Conservation (phyloP, 2,888 invertebrate species). For the Coremacera marginata region DNA sequence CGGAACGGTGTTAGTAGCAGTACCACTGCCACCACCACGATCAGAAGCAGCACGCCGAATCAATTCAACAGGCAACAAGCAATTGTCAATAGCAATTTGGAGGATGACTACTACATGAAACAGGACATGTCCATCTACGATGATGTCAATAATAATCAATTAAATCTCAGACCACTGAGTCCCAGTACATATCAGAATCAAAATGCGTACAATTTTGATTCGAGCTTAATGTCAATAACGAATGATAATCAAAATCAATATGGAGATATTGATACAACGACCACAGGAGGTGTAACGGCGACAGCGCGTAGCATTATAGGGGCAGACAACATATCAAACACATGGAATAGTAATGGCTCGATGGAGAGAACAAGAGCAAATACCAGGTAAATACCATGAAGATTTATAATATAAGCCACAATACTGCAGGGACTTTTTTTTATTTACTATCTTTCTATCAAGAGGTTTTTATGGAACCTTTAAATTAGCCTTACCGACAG, state of each 20-base stretch:
- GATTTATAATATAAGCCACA: too few relatives aligned
- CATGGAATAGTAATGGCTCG: background rate
- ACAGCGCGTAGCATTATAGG: conserved; percentile 20
- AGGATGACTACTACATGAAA: conserved; percentile 63
- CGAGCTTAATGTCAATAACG: conserved; percentile 43
- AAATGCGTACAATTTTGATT: conserved; percentile 30
- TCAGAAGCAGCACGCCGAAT: conserved; percentile 5
- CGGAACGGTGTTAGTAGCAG: background rate
- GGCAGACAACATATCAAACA: conserved; percentile 11
- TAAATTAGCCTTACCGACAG: too few relatives aligned
- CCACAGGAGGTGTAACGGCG: conserved; percentile 28
- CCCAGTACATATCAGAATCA: conserved; percentile 62
- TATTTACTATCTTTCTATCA: too few relatives aligned
- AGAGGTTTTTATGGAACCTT: too few relatives aligned
- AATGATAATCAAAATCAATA: conserved; percentile 49
- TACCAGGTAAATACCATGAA: background rate
- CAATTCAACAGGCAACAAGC: conserved; percentile 20
- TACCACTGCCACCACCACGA: background rate
- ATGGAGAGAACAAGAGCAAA: background rate
- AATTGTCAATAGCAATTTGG: conserved; percentile 46
- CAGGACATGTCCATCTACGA: conserved; percentile 68
- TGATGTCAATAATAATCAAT: conserved; percentile 68
- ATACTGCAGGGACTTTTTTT: too few relatives aligned
- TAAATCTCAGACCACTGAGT: conserved; percentile 64
- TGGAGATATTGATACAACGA: conserved; percentile 16